A percentile compares a stretch with the other conserved stretches of the same genome.
Evolutionary conservation across 2,888 invertebrate genomes (phyloP).

Genomic region (Cacoxenus indagator): DNA sequence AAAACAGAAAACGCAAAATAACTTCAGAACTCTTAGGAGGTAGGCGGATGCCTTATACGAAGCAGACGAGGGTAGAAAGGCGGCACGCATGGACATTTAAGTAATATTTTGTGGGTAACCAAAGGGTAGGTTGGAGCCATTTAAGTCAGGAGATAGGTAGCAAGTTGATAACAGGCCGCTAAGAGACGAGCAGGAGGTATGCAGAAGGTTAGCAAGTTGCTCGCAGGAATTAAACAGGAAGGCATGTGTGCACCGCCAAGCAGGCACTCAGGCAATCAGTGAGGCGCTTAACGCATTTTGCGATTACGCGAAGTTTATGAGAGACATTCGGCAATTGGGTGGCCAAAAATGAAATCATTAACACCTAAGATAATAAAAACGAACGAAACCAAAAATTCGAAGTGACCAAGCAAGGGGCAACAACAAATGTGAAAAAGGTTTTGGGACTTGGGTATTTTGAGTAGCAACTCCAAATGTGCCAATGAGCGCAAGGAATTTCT

Average conservation of each 20-base stretch:
- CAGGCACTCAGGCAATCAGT: conserved; percentile 21
- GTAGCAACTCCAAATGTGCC: conserved; percentile 30
- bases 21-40: too few relatives aligned
- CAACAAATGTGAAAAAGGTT: neutral
- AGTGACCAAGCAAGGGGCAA: conserved; percentile 15
- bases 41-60: too few relatives aligned
- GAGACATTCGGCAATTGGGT: conserved; percentile 62
- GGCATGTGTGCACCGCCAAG: too few relatives aligned
- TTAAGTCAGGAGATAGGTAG: too few relatives aligned
- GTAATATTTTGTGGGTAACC: too few relatives aligned
- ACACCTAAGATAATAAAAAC: conserved; percentile 67
- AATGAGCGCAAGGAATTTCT: conserved; percentile 52
- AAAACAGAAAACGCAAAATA: too few relatives aligned
- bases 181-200: too few relatives aligned
- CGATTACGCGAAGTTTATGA: conserved; percentile 41
- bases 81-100: conserved; percentile 37
- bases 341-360: conserved; percentile 71
- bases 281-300: conserved; percentile 44
- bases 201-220: too few relatives aligned
- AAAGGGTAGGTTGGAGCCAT: too few relatives aligned
- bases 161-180: too few relatives aligned
- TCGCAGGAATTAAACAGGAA: too few relatives aligned
- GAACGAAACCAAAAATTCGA: conserved; percentile 25
- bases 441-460: neutral
- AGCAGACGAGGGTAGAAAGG: conserved; percentile 3